These are phyloP conservation scores for Pollenia labialis DNA, from an alignment of 2,888 invertebrate genomes.

Conservation along the genomic window DNA sequence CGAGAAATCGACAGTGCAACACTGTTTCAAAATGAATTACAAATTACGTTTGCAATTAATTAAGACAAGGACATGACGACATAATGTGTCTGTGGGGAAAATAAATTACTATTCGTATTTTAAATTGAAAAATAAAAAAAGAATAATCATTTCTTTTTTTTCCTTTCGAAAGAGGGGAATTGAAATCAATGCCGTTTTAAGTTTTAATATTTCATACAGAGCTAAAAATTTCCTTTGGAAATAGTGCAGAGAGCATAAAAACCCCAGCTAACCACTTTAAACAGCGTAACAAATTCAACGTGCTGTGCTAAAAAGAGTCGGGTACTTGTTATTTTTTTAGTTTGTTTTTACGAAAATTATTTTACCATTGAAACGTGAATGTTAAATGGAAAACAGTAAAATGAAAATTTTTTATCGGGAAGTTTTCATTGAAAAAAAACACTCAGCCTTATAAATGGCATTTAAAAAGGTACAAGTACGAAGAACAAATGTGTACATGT, in stretches of 20 bases:
- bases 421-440: not conserved
- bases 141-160: not conserved
- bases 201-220: not conserved
- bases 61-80: constrained; percentile 43
- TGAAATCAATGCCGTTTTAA: constrained; percentile 3
- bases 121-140: not conserved
- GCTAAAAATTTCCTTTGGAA: not conserved
- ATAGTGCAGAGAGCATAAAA: constrained; percentile 5
- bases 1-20: constrained; percentile 7
- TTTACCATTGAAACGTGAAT: constrained; percentile 12
- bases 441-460: too few relatives aligned
- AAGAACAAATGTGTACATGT: too few relatives aligned
- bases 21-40: constrained; percentile 36
- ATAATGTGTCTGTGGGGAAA: constrained; percentile 44
- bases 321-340: too few relatives aligned
- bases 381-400: constrained; percentile 14
- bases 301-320: not conserved
- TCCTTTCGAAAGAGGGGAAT: not conserved
- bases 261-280: constrained; percentile 5
- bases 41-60: constrained; percentile 51
- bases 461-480: too few relatives aligned
- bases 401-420: not conserved
- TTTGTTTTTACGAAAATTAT: not conserved
- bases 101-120: not conserved
- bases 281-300: not conserved